Evolutionary conservation across 1,140 invertebrate species (phyloP).

Genomic region (Homalodisca vitripennis): DNA sequence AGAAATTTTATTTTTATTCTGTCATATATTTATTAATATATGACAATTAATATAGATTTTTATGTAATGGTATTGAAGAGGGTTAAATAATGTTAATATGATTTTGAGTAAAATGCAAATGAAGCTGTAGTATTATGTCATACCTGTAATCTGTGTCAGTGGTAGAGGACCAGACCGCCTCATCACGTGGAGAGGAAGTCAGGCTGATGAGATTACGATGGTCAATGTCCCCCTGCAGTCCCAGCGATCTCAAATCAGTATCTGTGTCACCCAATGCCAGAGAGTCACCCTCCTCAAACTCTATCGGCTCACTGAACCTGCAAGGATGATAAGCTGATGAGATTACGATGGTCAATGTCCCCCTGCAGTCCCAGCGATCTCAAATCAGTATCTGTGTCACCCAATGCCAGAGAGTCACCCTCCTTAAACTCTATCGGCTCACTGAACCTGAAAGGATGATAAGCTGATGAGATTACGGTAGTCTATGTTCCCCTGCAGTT

Average conservation of each 20-base stretch:
- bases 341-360: slow-evolving; percentile 78
- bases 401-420: not conserved
- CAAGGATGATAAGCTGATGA: slow-evolving; percentile 73
- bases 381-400: slow-evolving; percentile 37
- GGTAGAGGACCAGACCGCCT: not conserved
- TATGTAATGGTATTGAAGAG: too few relatives aligned
- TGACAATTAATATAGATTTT: too few relatives aligned
- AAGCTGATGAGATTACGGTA: slow-evolving; percentile 81
- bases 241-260: slow-evolving; percentile 38
- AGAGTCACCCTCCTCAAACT: slow-evolving; percentile 8
- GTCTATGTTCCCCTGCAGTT: slow-evolving; percentile 62
- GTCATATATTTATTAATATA: too few relatives aligned
- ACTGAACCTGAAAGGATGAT: slow-evolving; percentile 61
- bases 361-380: slow-evolving; percentile 40
- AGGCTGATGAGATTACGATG: slow-evolving; percentile 81
- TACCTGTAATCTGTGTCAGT: slow-evolving; percentile 17
- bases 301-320: slow-evolving; percentile 42
- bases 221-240: slow-evolving; percentile 62
- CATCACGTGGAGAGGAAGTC: slow-evolving; percentile 63
- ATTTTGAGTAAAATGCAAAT: too few relatives aligned
- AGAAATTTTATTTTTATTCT: too few relatives aligned
- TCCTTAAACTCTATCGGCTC: slow-evolving; percentile 4
- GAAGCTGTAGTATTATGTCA: too few relatives aligned
- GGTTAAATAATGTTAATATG: too few relatives aligned
- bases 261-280: slow-evolving; percentile 18